Base-by-base conservation (phyloP, 2,113 vertebrate genomes). In the Stictonetta naevosa region DNA sequence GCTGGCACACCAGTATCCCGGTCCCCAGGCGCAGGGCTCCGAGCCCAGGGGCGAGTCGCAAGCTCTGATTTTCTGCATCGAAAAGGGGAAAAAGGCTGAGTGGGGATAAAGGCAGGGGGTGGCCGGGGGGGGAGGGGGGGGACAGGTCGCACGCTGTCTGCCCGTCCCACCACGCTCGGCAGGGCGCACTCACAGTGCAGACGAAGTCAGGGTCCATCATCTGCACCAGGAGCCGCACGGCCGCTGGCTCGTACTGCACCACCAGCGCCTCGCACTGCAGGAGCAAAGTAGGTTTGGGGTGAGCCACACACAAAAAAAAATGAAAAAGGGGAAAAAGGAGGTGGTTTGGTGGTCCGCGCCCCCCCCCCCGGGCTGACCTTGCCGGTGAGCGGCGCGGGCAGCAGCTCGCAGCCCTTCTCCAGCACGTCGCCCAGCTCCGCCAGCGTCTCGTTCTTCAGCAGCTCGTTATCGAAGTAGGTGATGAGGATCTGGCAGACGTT, bases 1-100 rank as follows among this genome's bases (percentile, higher is more conserved):
- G 94, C 98, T 99, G 97, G 98, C 98, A 96, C 99, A 99, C 99
- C 99, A 99, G 97, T 98, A 99, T 3, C 95, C 95, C 0, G 99
- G 99, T n/a, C 99, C 99, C 98, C 98, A 98, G 77, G 95, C 98
- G 59, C 99, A 99, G 92, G 97, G 98, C 44, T 99, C 98, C 1
- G 95, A 93, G 83, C 98, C 98, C 94, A 99, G 83, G 40, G 87
- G 85, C 20, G 92, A 93, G 11, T 97, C 95, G 2, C 99, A 99
- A 23, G 98, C 98, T 88, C 97, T 98, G 36, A 99, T 2, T 97
- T 99, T 99, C 99, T 99, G 83, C 42, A 44, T 22, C 3, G 42
- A 1, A 1, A 87, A 82, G 48, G 40, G n/a, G 7, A n/a, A 38
- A 34, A 44, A 15, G 12, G 17, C 13, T 25, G 9, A 22, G 22